Percentiles rank a stretch among this genome's conserved stretches.
Conservation (phyloP, 2,113 vertebrate genomes). For the Ptyas mucosa region DNA sequence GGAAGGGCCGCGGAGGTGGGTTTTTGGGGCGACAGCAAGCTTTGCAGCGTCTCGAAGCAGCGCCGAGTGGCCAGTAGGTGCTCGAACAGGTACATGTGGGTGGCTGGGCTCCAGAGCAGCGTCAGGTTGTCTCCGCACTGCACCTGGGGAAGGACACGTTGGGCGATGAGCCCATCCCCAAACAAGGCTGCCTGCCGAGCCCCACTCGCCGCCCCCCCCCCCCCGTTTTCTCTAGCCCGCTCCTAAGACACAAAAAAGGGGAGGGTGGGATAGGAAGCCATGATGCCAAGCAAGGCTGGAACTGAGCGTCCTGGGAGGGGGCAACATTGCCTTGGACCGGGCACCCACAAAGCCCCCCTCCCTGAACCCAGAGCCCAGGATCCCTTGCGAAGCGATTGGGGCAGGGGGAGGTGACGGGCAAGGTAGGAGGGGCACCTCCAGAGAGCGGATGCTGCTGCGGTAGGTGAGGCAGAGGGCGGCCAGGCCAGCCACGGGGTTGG, state of each 20-base stretch:
- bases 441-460: conserved; percentile 77
- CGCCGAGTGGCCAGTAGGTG: conserved; percentile 78
- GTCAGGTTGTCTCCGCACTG: conserved; percentile 79
- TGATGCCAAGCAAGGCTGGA: accelerated
- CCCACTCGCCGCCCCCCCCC: too few species aligned
- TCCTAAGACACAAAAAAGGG: not conserved
- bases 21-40: conserved; percentile 31
- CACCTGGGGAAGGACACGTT: conserved; percentile 65
- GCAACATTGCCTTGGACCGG: not conserved
- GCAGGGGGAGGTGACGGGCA: not conserved
- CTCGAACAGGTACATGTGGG: conserved; percentile 94
- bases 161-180: not conserved
- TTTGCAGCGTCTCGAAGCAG: conserved; percentile 68
- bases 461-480: conserved; percentile 77
- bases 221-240: not conserved
- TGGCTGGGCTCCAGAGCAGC: conserved; percentile 83
- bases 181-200: too few species aligned
- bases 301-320: not conserved
- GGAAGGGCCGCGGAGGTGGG: not conserved
- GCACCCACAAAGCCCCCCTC: not conserved
- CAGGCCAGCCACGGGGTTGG: conserved; percentile 75
- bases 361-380: not conserved
- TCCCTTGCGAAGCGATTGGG: not conserved
- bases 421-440: conserved; percentile 76
- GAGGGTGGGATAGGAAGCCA: accelerated